phyloP scores from a whole-genome alignment of 2,888 invertebrate species.

The Norana najaformis region DNA sequence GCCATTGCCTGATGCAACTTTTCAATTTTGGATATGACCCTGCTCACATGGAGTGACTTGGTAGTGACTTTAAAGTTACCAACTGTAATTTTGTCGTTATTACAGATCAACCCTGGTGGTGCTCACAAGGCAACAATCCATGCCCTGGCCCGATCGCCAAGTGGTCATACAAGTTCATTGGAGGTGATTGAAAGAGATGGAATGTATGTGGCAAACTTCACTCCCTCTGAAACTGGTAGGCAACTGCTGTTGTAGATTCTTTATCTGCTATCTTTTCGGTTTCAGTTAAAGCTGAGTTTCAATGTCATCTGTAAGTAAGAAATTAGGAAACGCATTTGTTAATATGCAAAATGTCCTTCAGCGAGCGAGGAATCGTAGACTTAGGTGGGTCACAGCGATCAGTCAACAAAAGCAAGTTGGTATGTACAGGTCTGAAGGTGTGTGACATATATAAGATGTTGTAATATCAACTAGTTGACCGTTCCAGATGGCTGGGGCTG shows the following conservation, averaged over 20 bases:
- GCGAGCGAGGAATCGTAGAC: too few species aligned
- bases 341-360: too few species aligned
- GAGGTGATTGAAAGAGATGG: constrained; percentile 67
- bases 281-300: too few species aligned
- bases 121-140: constrained; percentile 7
- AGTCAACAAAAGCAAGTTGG: too few species aligned
- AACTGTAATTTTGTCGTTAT: neutral
- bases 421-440: too few species aligned
- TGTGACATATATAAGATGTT: too few species aligned
- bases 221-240: constrained; percentile 89
- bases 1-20: neutral
- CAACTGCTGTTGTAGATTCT: constrained; percentile 1
- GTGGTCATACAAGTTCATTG: constrained; percentile 79
- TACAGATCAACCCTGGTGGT: neutral
- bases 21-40: neutral
- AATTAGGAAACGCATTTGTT: too few species aligned
- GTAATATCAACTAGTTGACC: too few species aligned
- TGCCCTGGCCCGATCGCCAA: constrained; percentile 89
- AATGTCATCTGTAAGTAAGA: too few species aligned
- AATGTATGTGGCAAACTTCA: constrained; percentile 88
- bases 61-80: neutral
- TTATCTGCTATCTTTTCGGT: too few species aligned
- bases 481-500: too few species aligned
- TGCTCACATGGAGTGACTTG: neutral
- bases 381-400: too few species aligned